Conservation (phyloP, 2,113 vertebrate genomes). For the Eublepharis macularius region DNA sequence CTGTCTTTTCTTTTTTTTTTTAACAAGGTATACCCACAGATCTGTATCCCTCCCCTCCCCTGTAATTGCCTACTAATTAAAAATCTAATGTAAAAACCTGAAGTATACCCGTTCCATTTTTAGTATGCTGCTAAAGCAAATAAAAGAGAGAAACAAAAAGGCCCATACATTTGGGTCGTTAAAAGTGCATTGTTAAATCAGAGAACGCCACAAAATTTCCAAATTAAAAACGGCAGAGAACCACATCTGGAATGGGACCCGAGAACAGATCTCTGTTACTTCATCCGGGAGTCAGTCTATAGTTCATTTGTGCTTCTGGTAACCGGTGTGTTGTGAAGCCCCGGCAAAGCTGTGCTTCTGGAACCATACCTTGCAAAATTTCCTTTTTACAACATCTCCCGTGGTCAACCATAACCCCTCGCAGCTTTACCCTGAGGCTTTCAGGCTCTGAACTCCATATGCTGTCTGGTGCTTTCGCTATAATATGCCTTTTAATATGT, state of each 20-base stretch:
- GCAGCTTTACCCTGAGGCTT: slow-evolving; percentile 1
- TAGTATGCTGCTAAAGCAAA: slow-evolving; percentile 58
- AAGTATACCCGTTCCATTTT: slow-evolving; percentile 12
- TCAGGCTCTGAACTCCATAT: slow-evolving; percentile 11
- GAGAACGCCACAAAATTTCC: slow-evolving; percentile 41
- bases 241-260: slow-evolving; percentile 39
- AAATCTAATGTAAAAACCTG: slow-evolving; percentile 53
- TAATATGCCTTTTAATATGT: not conserved
- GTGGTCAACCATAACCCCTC: not conserved
- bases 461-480: slow-evolving; percentile 9
- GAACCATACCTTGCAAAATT: not conserved
- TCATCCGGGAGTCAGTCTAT: not conserved
- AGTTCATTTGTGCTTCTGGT: slow-evolving; percentile 47
- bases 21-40: not conserved
- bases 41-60: not conserved
- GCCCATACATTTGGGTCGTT: slow-evolving; percentile 22
- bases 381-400: slow-evolving; percentile 17
- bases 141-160: slow-evolving; percentile 49
- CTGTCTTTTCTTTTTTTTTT: slow-evolving; percentile 48
- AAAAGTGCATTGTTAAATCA: slow-evolving; percentile 43
- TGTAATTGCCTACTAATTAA: slow-evolving; percentile 53
- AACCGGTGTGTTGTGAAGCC: not conserved
- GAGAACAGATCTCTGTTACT: slow-evolving; percentile 17
- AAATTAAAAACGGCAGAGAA: slow-evolving; percentile 55
- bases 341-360: slow-evolving; percentile 2